Base-by-base conservation (phyloP, 1,140 invertebrate species). In the Mamestra configurata region DNA sequence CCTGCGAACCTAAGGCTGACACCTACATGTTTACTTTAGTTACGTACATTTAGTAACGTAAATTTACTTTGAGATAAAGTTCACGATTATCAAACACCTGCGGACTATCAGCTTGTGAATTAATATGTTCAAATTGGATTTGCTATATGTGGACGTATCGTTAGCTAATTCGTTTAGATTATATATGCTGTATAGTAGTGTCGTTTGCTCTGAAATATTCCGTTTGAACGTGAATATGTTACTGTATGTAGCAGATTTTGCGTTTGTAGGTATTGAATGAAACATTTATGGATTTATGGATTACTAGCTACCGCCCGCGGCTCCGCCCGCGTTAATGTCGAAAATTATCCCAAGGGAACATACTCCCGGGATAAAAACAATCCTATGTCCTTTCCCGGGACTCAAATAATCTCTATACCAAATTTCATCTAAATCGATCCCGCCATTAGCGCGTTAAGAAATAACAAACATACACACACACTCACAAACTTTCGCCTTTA, bases 51-150 rank as follows among this genome's bases (percentile, higher is more conserved):
- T 43, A 43, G 6, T 35, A 46, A 37, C n/a, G 35, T 64, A 64
- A 66, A 43, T 43, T 66, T 66, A 66, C 61, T 66, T 11, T 13
- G 7, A 24, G 49, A 71, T 71, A 71, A 35, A 5, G 13, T 71
- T 51, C 51, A 18, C 27, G 46, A 51, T 31, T 53, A 71, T 53
- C 46, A 53, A 71, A 71, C 68, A 53, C 49, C 49, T 51, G 40
- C 46, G 20, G 10, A 15, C 46, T 71, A 71, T 71, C 68, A 31
- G 46, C n/a, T 15, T 31, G 27, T 35, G 68, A 71, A 71, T 53
- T 71, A 71, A 71, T 51, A 18, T 53, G 24, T 4, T 71, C 24
- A 71, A 51, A 71, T 70, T 51, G 37, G 15, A 68, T 70, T 70
- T 70, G 35, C 61, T 24, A 3, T 43, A 46, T 27, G 43, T 24